phyloP scores from a whole-genome alignment of 1,140 invertebrate species.

The Cydia strobilella region DNA sequence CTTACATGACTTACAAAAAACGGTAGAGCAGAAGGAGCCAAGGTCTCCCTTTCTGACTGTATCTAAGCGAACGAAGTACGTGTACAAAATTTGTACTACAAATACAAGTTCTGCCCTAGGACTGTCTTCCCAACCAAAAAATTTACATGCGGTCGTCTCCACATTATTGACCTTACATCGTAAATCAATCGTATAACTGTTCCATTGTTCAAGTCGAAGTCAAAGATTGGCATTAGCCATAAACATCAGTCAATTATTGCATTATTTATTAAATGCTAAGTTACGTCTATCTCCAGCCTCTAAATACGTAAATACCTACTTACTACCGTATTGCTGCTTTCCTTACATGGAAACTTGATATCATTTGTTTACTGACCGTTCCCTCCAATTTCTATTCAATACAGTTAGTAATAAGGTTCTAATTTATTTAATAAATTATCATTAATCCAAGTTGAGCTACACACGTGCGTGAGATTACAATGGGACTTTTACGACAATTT shows the following conservation, averaged over 20 bases:
- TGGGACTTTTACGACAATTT: conserved; percentile 31
- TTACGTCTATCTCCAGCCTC: conserved; percentile 9
- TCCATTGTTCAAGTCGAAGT: conserved; percentile 4
- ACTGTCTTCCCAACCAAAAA: too few species aligned
- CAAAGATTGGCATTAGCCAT: not conserved
- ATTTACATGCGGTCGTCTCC: not conserved
- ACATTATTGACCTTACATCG: not conserved
- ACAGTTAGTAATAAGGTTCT: conserved; percentile 19
- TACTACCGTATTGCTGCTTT: conserved; percentile 27
- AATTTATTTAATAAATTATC: conserved; percentile 40
- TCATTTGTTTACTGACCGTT: conserved; percentile 30
- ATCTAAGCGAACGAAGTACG: too few species aligned
- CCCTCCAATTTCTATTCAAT: conserved; percentile 10
- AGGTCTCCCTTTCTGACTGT: too few species aligned
- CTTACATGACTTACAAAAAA: too few species aligned
- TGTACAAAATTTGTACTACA: too few species aligned
- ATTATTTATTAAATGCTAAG: conserved; percentile 21
- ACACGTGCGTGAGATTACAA: conserved; percentile 54
- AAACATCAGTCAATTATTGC: not conserved
- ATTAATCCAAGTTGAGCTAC: conserved; percentile 48
- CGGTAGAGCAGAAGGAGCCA: too few species aligned
- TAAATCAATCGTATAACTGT: conserved; percentile 4
- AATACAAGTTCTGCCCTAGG: not conserved
- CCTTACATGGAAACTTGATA: conserved; percentile 19
- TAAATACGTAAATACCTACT: not conserved